A percentile compares a stretch with the other conserved stretches of the same genome.
Conservation (phyloP, 2,113 vertebrate genomes). For the Lepisosteus osseus region DNA sequence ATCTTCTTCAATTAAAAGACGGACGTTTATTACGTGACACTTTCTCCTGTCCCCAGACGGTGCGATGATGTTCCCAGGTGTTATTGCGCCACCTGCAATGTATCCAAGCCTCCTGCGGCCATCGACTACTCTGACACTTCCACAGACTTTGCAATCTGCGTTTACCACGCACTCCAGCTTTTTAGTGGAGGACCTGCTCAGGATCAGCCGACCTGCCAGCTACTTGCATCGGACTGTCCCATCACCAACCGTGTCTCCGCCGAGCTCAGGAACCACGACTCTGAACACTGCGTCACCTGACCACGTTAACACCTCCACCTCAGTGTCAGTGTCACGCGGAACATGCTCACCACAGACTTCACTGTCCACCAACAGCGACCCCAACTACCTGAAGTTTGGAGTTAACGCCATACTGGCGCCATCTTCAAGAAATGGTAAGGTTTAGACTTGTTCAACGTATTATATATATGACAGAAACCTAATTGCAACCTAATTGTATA, state of each 20-base stretch:
- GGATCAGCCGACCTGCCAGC: slow-evolving; percentile 73
- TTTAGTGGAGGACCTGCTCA: slow-evolving; percentile 86
- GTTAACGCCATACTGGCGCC: slow-evolving; percentile 93
- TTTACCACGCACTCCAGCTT: slow-evolving; percentile 83
- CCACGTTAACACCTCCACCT: slow-evolving; percentile 39
- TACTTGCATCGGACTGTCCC: slow-evolving; percentile 72
- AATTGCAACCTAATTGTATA: background rate
- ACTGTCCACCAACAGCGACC: slow-evolving; percentile 51
- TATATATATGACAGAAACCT: background rate
- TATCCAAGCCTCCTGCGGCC: slow-evolving; percentile 83
- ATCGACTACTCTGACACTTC: slow-evolving; percentile 74
- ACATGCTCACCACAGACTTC: slow-evolving; percentile 60
- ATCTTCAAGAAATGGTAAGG: slow-evolving; percentile 75
- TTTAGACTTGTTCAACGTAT: background rate
- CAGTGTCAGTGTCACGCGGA: slow-evolving; percentile 43
- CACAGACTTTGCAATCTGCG: slow-evolving; percentile 73
- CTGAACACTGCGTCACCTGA: slow-evolving; percentile 59
- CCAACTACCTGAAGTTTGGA: slow-evolving; percentile 89
- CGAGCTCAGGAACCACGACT: slow-evolving; percentile 47
- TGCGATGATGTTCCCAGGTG: slow-evolving; percentile 89
- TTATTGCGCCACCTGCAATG: slow-evolving; percentile 81
- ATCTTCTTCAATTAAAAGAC: slow-evolving; percentile 33
- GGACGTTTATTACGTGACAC: slow-evolving; percentile 7
- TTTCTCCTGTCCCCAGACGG: slow-evolving; percentile 29
- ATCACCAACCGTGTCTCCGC: slow-evolving; percentile 60